Base-by-base conservation (phyloP, 2,888 invertebrate species). In the Punctoribates punctum region DNA sequence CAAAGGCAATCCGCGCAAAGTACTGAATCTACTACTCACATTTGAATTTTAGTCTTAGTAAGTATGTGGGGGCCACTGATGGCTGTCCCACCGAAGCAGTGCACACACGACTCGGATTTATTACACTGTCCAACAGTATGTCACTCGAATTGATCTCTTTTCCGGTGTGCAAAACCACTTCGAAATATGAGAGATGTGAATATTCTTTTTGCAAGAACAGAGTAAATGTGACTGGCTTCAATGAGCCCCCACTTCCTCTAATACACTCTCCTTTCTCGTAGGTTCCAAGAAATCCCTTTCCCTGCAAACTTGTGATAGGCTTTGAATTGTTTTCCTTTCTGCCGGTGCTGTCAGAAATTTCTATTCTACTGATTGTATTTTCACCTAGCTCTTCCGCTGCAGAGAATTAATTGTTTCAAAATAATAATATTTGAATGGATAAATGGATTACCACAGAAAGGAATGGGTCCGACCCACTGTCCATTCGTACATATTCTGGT, bases 391-490 rank as follows among this genome's bases (percentile, higher is more conserved):
- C 29, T 27, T 62, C 62, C 17, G 29, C 27, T n/a, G 42, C 42
- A 42, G 6, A 13, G 42, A n/a, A n/a, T 42, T 42, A 13, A 42
- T 42, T 34, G 8, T 34, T 4, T 6, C 34, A n/a, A 34, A 34
- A 34, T 34, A 8, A 34, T 34, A 34, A n/a, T n/a, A n/a, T n/a
- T n/a, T n/a, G n/a, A n/a, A n/a, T n/a, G n/a, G n/a, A n/a, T n/a
- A n/a, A n/a, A n/a, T n/a, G n/a, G n/a, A n/a, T 46, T 38, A 70
- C 70, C 70, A 46, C 70, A 70, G 2, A 42, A 23, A 3, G 70
- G 70, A 20, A 70, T 42, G 1, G 38, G 11, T 2, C 70, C 70
- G n/a, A 23, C n/a, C 70, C 70, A 70, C n/a, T 46, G n/a, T 2
- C 70, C 70, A 46, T 70, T 70, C 8, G 1, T 8, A 46, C 70